These are phyloP conservation scores for Parasteatoda tepidariorum DNA, from an alignment of 1,140 invertebrate genomes.

Conservation along the genomic window DNA sequence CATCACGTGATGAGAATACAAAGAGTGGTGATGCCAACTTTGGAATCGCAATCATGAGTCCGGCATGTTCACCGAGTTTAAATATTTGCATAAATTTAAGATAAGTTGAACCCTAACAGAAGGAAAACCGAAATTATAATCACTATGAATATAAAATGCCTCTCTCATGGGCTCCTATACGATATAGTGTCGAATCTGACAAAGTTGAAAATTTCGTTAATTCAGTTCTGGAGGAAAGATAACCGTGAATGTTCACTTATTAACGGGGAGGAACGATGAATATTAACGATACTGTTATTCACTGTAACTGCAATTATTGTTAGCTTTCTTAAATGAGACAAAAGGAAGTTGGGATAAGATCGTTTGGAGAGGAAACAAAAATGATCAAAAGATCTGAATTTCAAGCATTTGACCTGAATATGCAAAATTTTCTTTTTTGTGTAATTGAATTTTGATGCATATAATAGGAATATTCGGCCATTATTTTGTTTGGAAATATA, in stretches of 20 bases:
- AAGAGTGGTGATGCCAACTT: background rate
- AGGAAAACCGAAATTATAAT: slow-evolving; percentile 42
- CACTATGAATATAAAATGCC: slow-evolving; percentile 13
- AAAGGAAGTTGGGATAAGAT: background rate
- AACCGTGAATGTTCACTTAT: background rate
- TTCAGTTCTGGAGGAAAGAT: background rate
- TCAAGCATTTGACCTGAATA: too few relatives aligned
- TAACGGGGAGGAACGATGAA: background rate
- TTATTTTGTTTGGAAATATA: too few relatives aligned
- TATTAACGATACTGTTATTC: background rate
- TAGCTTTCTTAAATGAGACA: background rate
- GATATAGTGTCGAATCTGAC: slow-evolving; percentile 16
- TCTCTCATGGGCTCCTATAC: background rate
- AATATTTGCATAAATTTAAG: slow-evolving; percentile 54
- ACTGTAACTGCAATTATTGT: background rate
- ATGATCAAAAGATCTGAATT: too few relatives aligned
- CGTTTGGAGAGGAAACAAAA: background rate
- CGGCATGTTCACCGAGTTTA: background rate
- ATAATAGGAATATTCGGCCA: too few relatives aligned
- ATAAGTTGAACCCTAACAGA: slow-evolving; percentile 12
- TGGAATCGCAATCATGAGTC: slow-evolving; percentile 23
- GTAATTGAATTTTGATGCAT: too few relatives aligned
- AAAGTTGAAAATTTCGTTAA: slow-evolving; percentile 7
- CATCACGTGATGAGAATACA: slow-evolving; percentile 23
- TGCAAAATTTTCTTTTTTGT: too few relatives aligned